Percentiles rank a stretch among this genome's conserved stretches.
phyloP scores from a whole-genome alignment of 1,140 invertebrate species.

The Nasonia vitripennis region DNA sequence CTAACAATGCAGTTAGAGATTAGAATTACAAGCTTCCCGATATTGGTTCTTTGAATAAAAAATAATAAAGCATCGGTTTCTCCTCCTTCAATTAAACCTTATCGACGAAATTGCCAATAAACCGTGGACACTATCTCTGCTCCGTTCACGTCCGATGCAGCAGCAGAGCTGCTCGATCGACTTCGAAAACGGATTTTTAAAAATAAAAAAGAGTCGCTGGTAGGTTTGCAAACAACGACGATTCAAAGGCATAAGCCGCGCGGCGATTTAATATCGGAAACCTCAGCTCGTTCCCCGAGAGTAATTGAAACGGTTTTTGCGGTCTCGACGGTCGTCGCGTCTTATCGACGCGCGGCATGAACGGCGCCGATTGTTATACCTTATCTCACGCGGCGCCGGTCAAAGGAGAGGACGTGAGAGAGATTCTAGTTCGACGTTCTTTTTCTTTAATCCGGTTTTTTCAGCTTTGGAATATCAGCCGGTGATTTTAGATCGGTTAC shows the following conservation, averaged over 20 bases:
- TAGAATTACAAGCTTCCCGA: no score
- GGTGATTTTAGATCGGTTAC: neutral
- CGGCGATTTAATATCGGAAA: slow-evolving; percentile 37
- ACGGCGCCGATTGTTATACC: slow-evolving; percentile 22
- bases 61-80: no score
- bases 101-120: no score
- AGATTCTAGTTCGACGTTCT: neutral
- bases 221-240: neutral
- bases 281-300: slow-evolving; percentile 9
- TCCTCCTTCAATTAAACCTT: no score
- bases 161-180: no score
- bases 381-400: slow-evolving; percentile 44
- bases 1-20: no score
- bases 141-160: no score
- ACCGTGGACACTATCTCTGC: no score
- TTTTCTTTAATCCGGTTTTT: neutral
- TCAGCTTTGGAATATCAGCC: neutral
- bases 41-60: no score
- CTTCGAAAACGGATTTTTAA: neutral
- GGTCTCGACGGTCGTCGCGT: slow-evolving; percentile 19
- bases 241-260: neutral
- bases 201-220: neutral
- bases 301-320: slow-evolving; percentile 44
- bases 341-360: slow-evolving; percentile 42
- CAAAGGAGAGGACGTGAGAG: neutral